phyloP scores from a whole-genome alignment of 2,113 vertebrate species.

The Hemichromis elongatus region DNA sequence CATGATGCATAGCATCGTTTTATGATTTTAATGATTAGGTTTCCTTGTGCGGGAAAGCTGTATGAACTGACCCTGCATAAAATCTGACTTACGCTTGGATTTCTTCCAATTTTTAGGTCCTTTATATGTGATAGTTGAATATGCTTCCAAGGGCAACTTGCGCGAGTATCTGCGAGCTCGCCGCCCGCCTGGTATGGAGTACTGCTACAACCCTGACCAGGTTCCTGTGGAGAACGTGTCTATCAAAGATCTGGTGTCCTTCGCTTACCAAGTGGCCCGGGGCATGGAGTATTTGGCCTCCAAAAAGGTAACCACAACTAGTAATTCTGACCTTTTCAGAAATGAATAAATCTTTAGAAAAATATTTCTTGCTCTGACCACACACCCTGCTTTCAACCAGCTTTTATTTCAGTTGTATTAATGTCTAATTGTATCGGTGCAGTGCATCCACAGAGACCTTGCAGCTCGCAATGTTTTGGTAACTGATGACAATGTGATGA shows the following conservation, averaged over 20 bases:
- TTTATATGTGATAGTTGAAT: conserved; percentile 94
- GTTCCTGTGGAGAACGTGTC: conserved; percentile 90
- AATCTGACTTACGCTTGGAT: background rate
- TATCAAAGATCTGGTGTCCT: conserved; percentile 95
- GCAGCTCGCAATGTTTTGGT: conserved; percentile 95
- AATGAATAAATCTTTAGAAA: background rate
- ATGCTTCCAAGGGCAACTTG: conserved; percentile 93
- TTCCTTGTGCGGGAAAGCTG: background rate
- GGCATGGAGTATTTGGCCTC: conserved; percentile 97
- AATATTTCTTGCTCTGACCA: background rate
- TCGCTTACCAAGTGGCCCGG: conserved; percentile 93
- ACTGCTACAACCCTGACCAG: conserved; percentile 92
- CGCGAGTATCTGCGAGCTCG: conserved; percentile 91
- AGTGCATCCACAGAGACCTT: conserved; percentile 98
- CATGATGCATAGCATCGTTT: background rate
- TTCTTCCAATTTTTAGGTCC: conserved; percentile 75
- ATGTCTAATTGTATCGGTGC: background rate
- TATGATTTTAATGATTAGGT: background rate
- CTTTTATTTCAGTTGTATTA: background rate
- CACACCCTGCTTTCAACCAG: background rate
- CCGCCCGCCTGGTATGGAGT: conserved; percentile 92
- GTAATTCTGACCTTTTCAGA: background rate
- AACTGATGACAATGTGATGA: conserved; percentile 97
- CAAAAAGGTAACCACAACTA: conserved; percentile 83
- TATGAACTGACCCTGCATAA: background rate